Conservation (phyloP, 2,113 vertebrate species). For the Laticauda colubrina region DNA sequence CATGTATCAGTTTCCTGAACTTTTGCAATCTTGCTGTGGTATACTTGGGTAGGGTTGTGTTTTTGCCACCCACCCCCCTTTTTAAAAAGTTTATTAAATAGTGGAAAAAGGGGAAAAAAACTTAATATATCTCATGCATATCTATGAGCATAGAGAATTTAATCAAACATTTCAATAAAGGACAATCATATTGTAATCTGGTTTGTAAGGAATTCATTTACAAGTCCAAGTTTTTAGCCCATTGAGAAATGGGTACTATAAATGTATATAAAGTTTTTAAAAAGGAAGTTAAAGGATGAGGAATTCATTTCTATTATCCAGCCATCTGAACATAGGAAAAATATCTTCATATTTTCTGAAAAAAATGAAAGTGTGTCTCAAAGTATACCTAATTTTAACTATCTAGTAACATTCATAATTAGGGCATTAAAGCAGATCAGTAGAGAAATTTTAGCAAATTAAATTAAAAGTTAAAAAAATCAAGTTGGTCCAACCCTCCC, state of each 20-base stretch:
- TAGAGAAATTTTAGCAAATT: not conserved
- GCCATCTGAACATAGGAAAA: not conserved
- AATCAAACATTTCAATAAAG: not conserved
- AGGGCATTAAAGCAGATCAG: not conserved
- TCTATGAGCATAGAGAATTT: not conserved
- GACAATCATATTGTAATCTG: not conserved
- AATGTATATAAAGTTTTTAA: not conserved
- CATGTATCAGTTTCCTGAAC: not conserved
- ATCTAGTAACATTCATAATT: not conserved
- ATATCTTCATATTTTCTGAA: not conserved
- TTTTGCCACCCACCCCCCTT: accelerated
- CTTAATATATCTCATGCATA: not conserved
- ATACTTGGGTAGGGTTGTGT: not conserved
- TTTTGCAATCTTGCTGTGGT: not conserved
- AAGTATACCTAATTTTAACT: not conserved
- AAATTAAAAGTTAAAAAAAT: not conserved
- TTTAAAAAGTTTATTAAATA: not conserved
- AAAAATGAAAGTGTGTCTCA: not conserved
- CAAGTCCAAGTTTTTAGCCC: not conserved
- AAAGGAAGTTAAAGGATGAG: not conserved
- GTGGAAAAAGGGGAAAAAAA: not conserved
- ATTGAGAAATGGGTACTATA: not conserved
- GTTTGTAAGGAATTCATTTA: not conserved
- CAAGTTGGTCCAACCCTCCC: not conserved
- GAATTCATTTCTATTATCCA: not conserved